Evolutionary conservation across 2,888 invertebrate species (phyloP).

Genomic region (Magallana nippona): DNA sequence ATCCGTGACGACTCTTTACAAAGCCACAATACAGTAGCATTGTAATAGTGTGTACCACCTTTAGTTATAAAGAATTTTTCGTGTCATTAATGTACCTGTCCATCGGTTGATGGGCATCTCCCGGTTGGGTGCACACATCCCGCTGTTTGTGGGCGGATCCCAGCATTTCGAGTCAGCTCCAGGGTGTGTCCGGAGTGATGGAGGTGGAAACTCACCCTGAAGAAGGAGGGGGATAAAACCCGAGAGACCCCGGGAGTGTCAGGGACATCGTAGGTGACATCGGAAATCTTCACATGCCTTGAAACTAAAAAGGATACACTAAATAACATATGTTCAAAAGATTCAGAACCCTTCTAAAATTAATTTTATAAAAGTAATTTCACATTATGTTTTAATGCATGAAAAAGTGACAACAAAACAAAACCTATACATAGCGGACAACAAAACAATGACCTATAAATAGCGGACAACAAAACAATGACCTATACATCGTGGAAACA

Average conservation of each 20-base stretch:
- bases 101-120: neutral
- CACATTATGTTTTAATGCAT: too few species aligned
- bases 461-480: too few species aligned
- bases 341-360: too few species aligned
- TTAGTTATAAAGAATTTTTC: neutral
- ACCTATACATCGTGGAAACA: too few species aligned
- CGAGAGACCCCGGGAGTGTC: neutral
- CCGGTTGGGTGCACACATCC: neutral
- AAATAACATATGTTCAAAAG: too few species aligned
- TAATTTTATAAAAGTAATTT: too few species aligned
- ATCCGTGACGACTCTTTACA: too few species aligned
- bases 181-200: neutral
- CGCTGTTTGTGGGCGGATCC: neutral
- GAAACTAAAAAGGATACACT: neutral
- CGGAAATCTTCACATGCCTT: conserved; percentile 1
- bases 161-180: neutral
- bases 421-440: too few species aligned
- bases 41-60: too few species aligned
- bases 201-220: neutral
- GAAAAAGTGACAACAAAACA: too few species aligned
- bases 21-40: too few species aligned
- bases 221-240: neutral
- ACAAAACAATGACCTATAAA: too few species aligned
- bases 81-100: neutral
- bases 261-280: neutral